Conservation (phyloP, 2,113 vertebrate species). For the Fukomys damarensis region DNA sequence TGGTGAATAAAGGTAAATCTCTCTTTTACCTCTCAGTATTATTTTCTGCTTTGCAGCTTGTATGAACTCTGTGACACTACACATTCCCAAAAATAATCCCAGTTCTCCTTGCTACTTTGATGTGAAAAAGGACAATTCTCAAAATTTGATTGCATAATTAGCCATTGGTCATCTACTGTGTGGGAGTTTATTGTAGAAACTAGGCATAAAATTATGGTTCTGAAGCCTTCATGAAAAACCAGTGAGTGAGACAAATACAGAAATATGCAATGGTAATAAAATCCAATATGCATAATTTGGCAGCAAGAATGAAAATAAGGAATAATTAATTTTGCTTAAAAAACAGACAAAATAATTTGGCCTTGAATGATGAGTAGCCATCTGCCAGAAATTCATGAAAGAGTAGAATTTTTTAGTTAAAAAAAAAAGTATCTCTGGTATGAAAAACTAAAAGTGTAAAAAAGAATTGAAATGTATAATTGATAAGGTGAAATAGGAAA, state of each 20-base stretch:
- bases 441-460: too few species aligned
- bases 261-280: slow-evolving; percentile 20
- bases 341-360: background rate
- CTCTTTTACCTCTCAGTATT: background rate
- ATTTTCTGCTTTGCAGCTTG: background rate
- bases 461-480: too few species aligned
- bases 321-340: slow-evolving; percentile 4
- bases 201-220: background rate
- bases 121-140: background rate
- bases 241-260: background rate
- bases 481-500: too few species aligned
- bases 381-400: background rate
- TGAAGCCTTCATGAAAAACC: background rate
- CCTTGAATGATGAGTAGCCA: background rate
- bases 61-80: background rate
- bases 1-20: background rate
- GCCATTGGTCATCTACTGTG: background rate
- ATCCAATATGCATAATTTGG: background rate
- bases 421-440: too few species aligned
- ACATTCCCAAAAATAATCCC: background rate
- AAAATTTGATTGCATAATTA: background rate
- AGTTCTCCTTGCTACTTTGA: background rate
- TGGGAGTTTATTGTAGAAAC: background rate
- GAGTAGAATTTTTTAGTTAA: background rate
- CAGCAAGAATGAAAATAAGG: background rate